phyloP scores from a whole-genome alignment of 2,113 vertebrate genomes.

The Cranoglanis bouderius region DNA sequence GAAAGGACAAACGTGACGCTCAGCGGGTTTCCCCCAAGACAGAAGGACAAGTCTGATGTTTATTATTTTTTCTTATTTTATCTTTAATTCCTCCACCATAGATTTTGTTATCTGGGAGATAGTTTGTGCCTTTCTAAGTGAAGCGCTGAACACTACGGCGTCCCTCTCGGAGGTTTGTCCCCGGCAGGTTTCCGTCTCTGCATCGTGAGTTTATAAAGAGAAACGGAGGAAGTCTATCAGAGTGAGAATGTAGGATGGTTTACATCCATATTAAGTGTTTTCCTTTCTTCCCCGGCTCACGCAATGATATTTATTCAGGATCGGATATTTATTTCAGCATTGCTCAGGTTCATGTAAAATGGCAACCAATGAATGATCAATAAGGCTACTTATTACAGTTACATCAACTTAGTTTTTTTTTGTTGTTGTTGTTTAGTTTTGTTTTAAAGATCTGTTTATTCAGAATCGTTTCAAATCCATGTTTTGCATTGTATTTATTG shows the following conservation, averaged over 20 bases:
- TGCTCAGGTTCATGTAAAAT: conserved; percentile 15
- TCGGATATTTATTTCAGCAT: conserved; percentile 14
- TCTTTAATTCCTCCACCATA: conserved; percentile 21
- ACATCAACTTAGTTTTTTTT: not conserved
- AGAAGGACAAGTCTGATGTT: conserved; percentile 4
- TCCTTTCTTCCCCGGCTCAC: conserved; percentile 35
- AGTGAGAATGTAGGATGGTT: conserved; percentile 41
- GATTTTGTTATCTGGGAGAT: conserved; percentile 51
- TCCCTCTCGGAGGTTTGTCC: conserved; percentile 32
- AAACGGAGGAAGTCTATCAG: conserved; percentile 45
- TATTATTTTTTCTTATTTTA: conserved; percentile 20
- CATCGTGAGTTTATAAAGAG: conserved; percentile 23
- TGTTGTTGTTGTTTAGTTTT: not conserved
- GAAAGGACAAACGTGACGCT: conserved; percentile 20
- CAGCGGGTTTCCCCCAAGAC: not conserved
- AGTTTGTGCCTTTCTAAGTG: conserved; percentile 63
- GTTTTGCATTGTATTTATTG: not conserved
- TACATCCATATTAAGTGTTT: not conserved
- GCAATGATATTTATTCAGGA: conserved; percentile 26
- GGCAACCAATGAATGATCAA: not conserved
- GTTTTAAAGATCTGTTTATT: not conserved
- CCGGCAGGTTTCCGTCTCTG: not conserved
- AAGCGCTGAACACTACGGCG: conserved; percentile 51
- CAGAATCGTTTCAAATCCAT: not conserved
- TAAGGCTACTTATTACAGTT: not conserved